Evolutionary conservation across 2,797 vertebrate species (phyloP).

Genomic region (Molossus molossus): DNA sequence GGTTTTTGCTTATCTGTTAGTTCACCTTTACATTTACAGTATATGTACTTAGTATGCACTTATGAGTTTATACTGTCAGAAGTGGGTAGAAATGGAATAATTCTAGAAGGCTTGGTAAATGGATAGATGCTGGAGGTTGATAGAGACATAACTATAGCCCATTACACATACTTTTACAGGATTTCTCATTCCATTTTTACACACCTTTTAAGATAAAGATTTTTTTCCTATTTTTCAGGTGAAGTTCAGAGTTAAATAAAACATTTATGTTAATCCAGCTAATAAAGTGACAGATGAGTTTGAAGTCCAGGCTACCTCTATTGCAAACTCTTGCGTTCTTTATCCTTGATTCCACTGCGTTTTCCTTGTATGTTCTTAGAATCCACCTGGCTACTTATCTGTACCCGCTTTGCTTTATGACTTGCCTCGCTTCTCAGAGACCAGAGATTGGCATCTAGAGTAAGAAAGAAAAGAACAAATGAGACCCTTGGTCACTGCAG

Average conservation of each 20-base stretch:
- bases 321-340: not conserved
- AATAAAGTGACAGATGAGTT: not conserved
- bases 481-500: not conserved
- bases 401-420: not conserved
- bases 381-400: not conserved
- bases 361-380: not conserved
- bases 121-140: not conserved
- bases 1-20: not conserved
- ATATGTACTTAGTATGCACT: not conserved
- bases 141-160: not conserved
- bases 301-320: not conserved
- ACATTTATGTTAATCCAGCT: not conserved
- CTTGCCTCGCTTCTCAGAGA: not conserved
- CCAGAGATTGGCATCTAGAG: not conserved
- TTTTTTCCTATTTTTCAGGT: conserved; percentile 3
- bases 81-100: not conserved
- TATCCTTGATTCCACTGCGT: not conserved
- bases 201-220: not conserved
- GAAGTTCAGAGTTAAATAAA: conserved; percentile 32
- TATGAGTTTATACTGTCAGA: not conserved
- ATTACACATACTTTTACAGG: not conserved
- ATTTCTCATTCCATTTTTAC: not conserved
- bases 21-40: not conserved
- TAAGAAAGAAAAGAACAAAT: not conserved
- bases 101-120: not conserved